phyloP scores from a whole-genome alignment of 2,797 vertebrate species.

The Threskiornis aethiopicus region DNA sequence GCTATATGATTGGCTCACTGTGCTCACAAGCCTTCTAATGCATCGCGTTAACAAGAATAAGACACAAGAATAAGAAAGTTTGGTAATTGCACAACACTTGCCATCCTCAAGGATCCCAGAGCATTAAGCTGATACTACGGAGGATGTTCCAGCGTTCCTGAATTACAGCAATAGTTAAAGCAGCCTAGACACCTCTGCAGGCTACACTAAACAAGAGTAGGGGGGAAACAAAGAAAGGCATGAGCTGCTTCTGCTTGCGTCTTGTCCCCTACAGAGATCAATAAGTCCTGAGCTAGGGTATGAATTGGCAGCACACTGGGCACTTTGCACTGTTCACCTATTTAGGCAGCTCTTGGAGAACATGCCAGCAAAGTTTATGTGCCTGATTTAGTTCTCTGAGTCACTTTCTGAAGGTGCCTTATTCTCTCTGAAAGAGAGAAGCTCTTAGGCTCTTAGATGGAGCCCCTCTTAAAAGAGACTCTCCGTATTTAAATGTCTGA shows the following conservation, averaged over 20 bases:
- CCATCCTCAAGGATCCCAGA: neutral
- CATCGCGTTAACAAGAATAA: neutral
- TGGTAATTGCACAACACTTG: neutral
- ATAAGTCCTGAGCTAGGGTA: neutral
- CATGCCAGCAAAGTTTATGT: neutral
- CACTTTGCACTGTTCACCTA: neutral
- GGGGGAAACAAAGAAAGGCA: neutral
- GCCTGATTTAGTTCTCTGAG: neutral
- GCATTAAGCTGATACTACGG: neutral
- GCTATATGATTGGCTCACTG: slow-evolving; percentile 17
- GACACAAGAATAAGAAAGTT: neutral
- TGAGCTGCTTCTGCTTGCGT: neutral
- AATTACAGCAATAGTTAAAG: neutral
- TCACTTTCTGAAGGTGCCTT: neutral
- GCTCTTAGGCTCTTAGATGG: neutral
- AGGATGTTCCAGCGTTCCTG: neutral
- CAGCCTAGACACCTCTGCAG: neutral
- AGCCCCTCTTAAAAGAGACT: neutral
- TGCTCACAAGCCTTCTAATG: slow-evolving; percentile 29
- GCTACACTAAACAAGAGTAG: neutral
- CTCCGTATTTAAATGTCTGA: neutral
- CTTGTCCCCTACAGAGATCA: neutral
- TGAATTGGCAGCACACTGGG: neutral
- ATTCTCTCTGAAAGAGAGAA: neutral
- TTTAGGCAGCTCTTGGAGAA: neutral